A percentile compares a stretch with the other conserved stretches of the same genome.
Conservation (phyloP, 2,888 invertebrate genomes). For the Mayetiola destructor region DNA sequence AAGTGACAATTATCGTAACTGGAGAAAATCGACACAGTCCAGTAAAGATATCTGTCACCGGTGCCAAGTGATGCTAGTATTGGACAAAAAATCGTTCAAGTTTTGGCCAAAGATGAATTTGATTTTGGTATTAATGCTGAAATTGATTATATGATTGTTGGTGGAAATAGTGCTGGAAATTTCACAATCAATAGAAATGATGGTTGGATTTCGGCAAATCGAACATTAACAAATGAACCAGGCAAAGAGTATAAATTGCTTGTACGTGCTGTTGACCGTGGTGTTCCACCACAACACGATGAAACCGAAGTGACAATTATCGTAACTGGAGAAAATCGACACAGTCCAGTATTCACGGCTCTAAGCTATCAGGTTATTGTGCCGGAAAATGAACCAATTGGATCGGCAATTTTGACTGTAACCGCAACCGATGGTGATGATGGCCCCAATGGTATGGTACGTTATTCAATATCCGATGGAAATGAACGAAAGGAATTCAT, state of each 20-base stretch:
- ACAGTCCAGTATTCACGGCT: constrained; percentile 68
- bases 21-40: constrained; percentile 63
- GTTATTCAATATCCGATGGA: constrained; percentile 71
- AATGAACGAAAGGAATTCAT: constrained; percentile 67
- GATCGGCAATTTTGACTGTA: constrained; percentile 70
- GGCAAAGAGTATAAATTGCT: constrained; percentile 54
- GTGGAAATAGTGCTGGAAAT: constrained; percentile 62
- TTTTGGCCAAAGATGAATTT: constrained; percentile 58
- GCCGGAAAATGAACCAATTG: constrained; percentile 78
- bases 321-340: constrained; percentile 70
- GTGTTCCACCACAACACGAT: constrained; percentile 73
- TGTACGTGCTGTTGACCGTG: constrained; percentile 69
- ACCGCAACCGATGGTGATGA: constrained; percentile 71
- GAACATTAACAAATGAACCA: constrained; percentile 35
- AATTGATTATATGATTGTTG: constrained; percentile 58
- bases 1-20: constrained; percentile 61
- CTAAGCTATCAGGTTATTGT: constrained; percentile 78
- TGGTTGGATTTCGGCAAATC: constrained; percentile 67
- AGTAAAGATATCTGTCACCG: constrained; percentile 59
- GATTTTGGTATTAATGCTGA: constrained; percentile 84
- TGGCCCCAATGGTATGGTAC: constrained; percentile 80
- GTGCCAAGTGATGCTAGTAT: constrained; percentile 61
- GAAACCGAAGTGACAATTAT: constrained; percentile 58
- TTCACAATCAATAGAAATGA: constrained; percentile 59
- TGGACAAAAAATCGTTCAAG: constrained; percentile 57